Conservation (phyloP, 2,113 vertebrate species). For the Ariopsis seemanni region DNA sequence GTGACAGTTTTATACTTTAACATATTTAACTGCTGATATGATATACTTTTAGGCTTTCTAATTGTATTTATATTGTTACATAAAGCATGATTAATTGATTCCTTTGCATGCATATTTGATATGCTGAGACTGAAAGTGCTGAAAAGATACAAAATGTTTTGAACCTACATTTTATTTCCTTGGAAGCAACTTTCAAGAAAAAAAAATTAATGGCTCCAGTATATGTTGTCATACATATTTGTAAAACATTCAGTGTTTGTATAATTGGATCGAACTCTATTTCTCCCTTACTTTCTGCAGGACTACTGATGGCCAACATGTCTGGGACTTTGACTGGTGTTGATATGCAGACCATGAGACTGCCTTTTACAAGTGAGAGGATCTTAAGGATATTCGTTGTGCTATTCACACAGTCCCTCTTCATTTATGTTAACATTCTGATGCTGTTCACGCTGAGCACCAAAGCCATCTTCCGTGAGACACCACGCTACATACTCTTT, state of each 20-base stretch:
- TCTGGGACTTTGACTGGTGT: constrained; percentile 9
- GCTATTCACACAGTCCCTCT: constrained; percentile 2
- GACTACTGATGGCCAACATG: constrained; percentile 24
- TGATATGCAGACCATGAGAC: constrained; percentile 17
- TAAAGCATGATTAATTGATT: not conserved
- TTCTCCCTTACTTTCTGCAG: not conserved
- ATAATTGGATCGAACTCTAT: not conserved
- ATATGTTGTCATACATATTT: not conserved
- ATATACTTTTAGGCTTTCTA: not conserved
- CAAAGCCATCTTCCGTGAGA: constrained; percentile 40
- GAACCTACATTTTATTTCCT: not conserved
- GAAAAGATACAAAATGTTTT: not conserved
- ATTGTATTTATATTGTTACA: not conserved
- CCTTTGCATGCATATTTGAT: not conserved
- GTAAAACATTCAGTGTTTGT: not conserved
- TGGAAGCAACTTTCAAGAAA: not conserved
- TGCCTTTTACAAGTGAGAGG: constrained; percentile 8
- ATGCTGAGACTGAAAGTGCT: not conserved
- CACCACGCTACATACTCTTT: constrained; percentile 52
- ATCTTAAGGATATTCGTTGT: constrained; percentile 28
- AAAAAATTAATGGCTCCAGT: not conserved
- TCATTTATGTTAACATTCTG: constrained; percentile 43
- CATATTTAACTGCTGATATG: not conserved
- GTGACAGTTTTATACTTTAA: not conserved
- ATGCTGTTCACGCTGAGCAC: constrained; percentile 42